Conservation (phyloP, 2,113 vertebrate species). For the Solea senegalensis region DNA sequence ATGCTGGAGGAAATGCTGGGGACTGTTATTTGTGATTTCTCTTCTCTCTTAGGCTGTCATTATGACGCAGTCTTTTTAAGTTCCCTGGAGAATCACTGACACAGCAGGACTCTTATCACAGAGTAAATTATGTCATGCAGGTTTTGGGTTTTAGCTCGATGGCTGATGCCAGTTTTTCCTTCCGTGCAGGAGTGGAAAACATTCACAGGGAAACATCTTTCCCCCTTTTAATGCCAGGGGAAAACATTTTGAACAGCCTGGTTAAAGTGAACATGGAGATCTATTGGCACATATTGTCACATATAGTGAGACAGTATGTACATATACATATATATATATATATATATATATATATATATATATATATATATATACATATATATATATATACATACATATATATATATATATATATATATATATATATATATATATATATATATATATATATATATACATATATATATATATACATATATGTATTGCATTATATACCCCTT, state of each 20-base stretch:
- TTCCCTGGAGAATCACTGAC: constrained; percentile 3
- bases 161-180: constrained; percentile 15
- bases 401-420: too few relatives aligned
- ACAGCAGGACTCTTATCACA: constrained; percentile 4
- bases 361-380: too few relatives aligned
- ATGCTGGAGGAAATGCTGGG: neutral
- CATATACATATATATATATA: too few relatives aligned
- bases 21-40: constrained; percentile 26
- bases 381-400: too few relatives aligned
- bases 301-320: too few relatives aligned
- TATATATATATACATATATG: too few relatives aligned
- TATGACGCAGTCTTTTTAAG: constrained; percentile 8
- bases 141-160: constrained; percentile 7
- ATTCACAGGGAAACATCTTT: constrained; percentile 13
- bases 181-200: constrained; percentile 2
- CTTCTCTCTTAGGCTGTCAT: constrained; percentile 6
- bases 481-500: neutral
- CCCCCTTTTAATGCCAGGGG: neutral
- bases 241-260: neutral
- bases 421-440: too few relatives aligned
- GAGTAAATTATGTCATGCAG: neutral
- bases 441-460: too few relatives aligned
- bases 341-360: too few relatives aligned
- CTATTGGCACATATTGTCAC: neutral
- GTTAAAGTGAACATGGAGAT: constrained; percentile 9